Evolutionary conservation across 2,113 vertebrate genomes (phyloP).

Genomic region (Pungitius pungitius): DNA sequence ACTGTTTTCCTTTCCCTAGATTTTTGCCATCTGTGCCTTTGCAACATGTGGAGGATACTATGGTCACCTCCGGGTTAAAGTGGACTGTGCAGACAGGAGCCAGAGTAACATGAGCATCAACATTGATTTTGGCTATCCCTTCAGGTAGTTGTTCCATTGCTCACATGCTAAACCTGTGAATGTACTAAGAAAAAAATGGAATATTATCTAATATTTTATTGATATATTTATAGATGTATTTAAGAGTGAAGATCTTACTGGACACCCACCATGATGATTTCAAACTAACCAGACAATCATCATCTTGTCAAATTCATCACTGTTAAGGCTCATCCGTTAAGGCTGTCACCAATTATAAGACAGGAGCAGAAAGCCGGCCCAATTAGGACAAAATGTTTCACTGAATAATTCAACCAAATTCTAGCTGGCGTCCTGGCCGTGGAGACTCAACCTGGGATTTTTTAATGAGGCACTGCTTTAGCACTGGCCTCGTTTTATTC

Average conservation of each 20-base stretch:
- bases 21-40: constrained; percentile 99
- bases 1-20: constrained; percentile 77
- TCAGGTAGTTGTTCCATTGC: constrained; percentile 83
- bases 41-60: constrained; percentile 99
- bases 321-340: background rate
- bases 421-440: background rate
- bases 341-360: constrained; percentile 33
- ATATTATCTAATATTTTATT: background rate
- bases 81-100: constrained; percentile 93
- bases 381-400: constrained; percentile 33
- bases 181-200: background rate
- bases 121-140: constrained; percentile 92
- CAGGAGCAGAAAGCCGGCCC: constrained; percentile 26
- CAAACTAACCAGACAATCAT: background rate
- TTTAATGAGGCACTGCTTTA: constrained; percentile 2
- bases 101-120: constrained; percentile 91
- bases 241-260: background rate
- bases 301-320: background rate
- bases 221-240: background rate
- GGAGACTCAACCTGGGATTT: constrained; percentile 10
- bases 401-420: constrained; percentile 28
- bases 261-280: background rate
- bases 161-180: background rate
- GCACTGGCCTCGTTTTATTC: background rate
- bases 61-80: constrained; percentile 93